Conservation (phyloP, 2,888 invertebrate species). For the Diplolepis rosae region DNA sequence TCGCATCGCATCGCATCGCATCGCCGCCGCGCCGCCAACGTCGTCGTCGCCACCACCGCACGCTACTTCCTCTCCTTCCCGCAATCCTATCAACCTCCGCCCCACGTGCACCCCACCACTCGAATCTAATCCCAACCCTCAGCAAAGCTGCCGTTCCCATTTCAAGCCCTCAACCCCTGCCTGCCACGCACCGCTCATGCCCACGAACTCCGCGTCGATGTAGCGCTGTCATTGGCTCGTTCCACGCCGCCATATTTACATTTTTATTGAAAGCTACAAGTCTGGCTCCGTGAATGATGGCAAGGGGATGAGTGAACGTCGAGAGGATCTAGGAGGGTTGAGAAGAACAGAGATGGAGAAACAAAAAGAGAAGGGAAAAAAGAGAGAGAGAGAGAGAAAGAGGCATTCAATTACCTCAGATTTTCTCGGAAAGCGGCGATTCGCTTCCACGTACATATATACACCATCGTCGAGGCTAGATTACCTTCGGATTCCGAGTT, state of each 20-base stretch:
- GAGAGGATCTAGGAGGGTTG: slow-evolving; percentile 47
- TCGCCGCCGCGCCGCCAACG: slow-evolving; percentile 35
- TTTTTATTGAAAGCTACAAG: slow-evolving; percentile 74
- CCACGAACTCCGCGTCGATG: slow-evolving; percentile 64
- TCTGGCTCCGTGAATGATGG: slow-evolving; percentile 66
- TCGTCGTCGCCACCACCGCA: slow-evolving; percentile 31
- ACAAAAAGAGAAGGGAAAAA: slow-evolving; percentile 44
- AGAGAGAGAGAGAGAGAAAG: slow-evolving; percentile 34
- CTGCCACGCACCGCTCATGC: slow-evolving; percentile 25
- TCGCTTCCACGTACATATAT: slow-evolving; percentile 60
- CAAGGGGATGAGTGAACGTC: slow-evolving; percentile 57
- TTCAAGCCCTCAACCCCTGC: slow-evolving; percentile 56
- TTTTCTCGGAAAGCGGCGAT: slow-evolving; percentile 69
- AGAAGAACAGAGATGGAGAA: slow-evolving; percentile 34
- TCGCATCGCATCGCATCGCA: no score
- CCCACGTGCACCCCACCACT: slow-evolving; percentile 39
- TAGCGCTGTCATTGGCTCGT: slow-evolving; percentile 73
- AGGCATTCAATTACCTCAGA: slow-evolving; percentile 71
- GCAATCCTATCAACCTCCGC: slow-evolving; percentile 43
- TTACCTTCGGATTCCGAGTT: slow-evolving; percentile 59
- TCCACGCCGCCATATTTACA: slow-evolving; percentile 74
- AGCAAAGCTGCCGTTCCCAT: slow-evolving; percentile 47
- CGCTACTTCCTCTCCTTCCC: slow-evolving; percentile 39
- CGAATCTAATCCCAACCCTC: slow-evolving; percentile 33
- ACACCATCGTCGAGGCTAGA: slow-evolving; percentile 64